Evolutionary conservation across 2,113 vertebrate species (phyloP), one percentile per base, ranked within the genome.

Genomic region (Paralichthys olivaceus): DNA sequence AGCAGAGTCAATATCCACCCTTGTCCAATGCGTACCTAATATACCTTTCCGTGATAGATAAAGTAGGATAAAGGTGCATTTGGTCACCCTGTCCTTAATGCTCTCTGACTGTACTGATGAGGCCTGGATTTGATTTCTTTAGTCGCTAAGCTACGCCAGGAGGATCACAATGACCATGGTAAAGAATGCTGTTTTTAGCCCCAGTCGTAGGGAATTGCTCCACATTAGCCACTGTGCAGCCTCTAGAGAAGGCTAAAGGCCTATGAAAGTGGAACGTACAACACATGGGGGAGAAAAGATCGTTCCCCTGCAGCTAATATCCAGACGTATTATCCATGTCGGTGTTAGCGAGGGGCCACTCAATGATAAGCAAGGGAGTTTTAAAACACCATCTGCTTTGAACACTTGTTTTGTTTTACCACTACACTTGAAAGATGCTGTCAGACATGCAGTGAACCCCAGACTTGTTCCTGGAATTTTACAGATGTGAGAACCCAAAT

Each of bases 101-200:
- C 37, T 47, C 60, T 79, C 34, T 72, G 61, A 69, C 11, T 40
- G 37, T 40, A 40, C 37, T 40, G 37, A 40, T 11, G 37, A 13
- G 37, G 37, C 37, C 37, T 40, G 37, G 37, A 76, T 81, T 77
- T 67, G n/a, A 81, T 81, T 66, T 23, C 4, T 20, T 56, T 55
- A 63, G 89, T 88, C 90, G 84, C 86, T 82, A 86, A 90, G 90
- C 65, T 82, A 84, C 84, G 71, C 64, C 66, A 60, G 57, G 23
- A 83, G 56, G 80, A 79, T 68, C 37, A 73, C 81, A 84, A 83
- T 73, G 71, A 63, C 71, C 65, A 68, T 26, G 51, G 70, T 58
- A 61, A 82, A 72, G 81, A 91, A 89, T 78, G 75, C 89, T 71
- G 72, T 75, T 90, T 90, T 90, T 87, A 87, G 88, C 77, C 72